Conservation (phyloP, 2,888 invertebrate genomes). For the Tupiocoris notatus region DNA sequence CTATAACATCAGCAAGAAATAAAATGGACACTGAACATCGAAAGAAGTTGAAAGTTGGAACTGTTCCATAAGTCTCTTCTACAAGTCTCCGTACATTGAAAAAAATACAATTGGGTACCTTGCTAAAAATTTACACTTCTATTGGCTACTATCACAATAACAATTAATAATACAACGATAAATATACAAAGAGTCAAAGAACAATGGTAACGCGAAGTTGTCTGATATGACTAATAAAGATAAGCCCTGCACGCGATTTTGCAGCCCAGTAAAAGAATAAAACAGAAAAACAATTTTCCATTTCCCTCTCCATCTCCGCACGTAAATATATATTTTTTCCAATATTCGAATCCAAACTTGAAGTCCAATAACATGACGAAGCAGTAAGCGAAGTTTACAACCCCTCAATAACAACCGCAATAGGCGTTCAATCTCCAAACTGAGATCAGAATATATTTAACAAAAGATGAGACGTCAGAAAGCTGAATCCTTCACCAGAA, state of each 20-base stretch:
- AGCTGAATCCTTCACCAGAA: not conserved
- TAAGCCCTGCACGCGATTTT: too few relatives aligned
- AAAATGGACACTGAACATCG: too few relatives aligned
- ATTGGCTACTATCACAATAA: slow-evolving; percentile 30
- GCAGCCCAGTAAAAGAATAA: too few relatives aligned
- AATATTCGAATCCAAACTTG: too few relatives aligned
- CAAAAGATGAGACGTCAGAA: slow-evolving; percentile 6
- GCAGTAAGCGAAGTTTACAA: slow-evolving; percentile 48
- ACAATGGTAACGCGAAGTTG: too few relatives aligned
- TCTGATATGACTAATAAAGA: too few relatives aligned
- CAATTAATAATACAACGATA: too few relatives aligned
- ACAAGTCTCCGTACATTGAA: too few relatives aligned
- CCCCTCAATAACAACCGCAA: slow-evolving; percentile 42
- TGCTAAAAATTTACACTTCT: slow-evolving; percentile 15
- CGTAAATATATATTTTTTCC: slow-evolving; percentile 9
- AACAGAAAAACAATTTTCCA: not conserved
- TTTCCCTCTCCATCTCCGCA: not conserved
- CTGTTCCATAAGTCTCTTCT: too few relatives aligned
- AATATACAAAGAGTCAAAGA: too few relatives aligned
- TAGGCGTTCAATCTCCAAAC: slow-evolving; percentile 13
- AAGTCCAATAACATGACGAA: slow-evolving; percentile 27
- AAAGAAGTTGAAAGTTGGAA: too few relatives aligned
- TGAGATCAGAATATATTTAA: slow-evolving; percentile 24
- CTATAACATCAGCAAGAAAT: too few relatives aligned
- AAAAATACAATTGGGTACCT: not conserved